Conservation (phyloP, 1,140 invertebrate genomes). For the Heterodera carotae region DNA sequence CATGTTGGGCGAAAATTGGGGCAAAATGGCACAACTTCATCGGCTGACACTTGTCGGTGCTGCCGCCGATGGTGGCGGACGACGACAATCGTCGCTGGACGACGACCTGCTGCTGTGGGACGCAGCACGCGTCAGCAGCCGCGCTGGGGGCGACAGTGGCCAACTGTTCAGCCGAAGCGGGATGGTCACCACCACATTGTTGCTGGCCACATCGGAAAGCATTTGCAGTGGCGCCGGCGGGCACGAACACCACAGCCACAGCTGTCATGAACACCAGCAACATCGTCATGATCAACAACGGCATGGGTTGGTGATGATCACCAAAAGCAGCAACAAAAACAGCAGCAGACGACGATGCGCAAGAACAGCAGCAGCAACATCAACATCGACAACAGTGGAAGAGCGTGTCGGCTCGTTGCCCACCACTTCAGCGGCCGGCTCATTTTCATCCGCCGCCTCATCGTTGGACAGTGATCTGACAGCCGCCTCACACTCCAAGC, state of each 20-base stretch:
- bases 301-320: background rate
- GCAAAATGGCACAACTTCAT: conserved; percentile 6
- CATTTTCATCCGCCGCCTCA: background rate
- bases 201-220: conserved; percentile 23
- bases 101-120: too few species aligned
- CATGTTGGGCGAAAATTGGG: conserved; percentile 2
- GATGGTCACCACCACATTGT: conserved; percentile 24
- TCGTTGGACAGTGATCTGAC: conserved; percentile 1
- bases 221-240: background rate
- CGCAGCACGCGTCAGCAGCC: background rate
- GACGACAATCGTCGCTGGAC: conserved; percentile 8
- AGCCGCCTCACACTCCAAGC: background rate
- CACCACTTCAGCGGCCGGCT: background rate
- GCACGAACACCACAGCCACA: background rate
- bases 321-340: background rate
- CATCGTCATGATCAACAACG: too few species aligned
- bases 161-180: conserved; percentile 18
- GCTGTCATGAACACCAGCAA: too few species aligned
- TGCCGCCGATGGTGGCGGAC: background rate
- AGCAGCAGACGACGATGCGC: background rate
- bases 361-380: background rate
- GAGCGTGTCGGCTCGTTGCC: background rate
- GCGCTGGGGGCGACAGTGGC: background rate
- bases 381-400: background rate
- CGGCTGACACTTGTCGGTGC: too few species aligned